phyloP scores from a whole-genome alignment of 2,113 vertebrate genomes.

The Isurus oxyrinchus region DNA sequence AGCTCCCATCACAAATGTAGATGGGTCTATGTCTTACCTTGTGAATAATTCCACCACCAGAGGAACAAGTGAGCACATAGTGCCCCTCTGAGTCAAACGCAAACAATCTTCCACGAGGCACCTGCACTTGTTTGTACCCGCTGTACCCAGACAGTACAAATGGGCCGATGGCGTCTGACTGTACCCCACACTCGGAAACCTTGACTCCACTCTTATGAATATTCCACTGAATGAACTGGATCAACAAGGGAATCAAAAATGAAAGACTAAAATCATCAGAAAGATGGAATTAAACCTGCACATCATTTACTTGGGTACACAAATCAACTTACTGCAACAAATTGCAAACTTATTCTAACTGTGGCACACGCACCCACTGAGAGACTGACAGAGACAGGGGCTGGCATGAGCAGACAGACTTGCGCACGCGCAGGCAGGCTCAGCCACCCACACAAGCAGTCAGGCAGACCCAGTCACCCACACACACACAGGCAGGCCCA shows the following conservation, averaged over 20 bases:
- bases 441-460: background rate
- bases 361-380: background rate
- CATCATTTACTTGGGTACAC: background rate
- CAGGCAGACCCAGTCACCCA: no score
- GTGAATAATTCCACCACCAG: conserved; percentile 77
- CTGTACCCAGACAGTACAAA: conserved; percentile 92
- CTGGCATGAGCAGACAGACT: no score
- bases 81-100: conserved; percentile 94
- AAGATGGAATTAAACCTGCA: background rate
- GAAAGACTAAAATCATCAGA: background rate
- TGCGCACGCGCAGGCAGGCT: background rate
- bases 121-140: conserved; percentile 92
- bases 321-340: background rate
- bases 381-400: background rate
- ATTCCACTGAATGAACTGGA: conserved; percentile 95
- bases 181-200: conserved; percentile 73
- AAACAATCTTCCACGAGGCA: conserved; percentile 83
- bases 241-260: conserved; percentile 8
- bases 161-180: conserved; percentile 82
- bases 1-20: background rate
- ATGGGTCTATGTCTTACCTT: conserved; percentile 56
- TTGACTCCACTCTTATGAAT: conserved; percentile 91
- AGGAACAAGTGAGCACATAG: conserved; percentile 86
- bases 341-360: background rate
- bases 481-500: no score